Evolutionary conservation across 2,797 vertebrate species (phyloP), one percentile per base, ranked within the genome.

Genomic region (Manis pentadactyla): DNA sequence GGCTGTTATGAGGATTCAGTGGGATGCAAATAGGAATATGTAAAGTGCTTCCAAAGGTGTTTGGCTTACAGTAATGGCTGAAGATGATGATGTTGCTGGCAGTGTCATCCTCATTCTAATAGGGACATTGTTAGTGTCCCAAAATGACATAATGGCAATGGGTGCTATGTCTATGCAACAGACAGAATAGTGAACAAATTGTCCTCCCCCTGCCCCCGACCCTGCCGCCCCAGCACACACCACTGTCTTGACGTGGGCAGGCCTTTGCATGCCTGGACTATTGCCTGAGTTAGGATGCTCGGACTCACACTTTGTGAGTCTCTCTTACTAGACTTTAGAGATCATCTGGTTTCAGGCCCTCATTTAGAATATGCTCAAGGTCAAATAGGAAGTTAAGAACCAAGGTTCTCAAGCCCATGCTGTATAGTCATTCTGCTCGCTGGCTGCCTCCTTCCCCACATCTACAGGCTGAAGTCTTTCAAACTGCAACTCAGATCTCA

Each of bases 351-450:
- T 51, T 55, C 59, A 49, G 21, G 19, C 68, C 66, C 17, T 71
- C 79, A 25, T 78, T 89, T 90, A n/a, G 88, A 74, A 34, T 29
- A 29, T 23, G 42, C 34, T 75, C 13, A 75, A 74, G 84, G 68
- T 83, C 49, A 90, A 69, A 25, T 7, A 86, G 91, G 91, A 64
- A 95, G 39, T 17, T 53, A 66, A 92, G 73, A 55, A 4, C 68
- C 4, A 39, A n/a, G 59, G 4, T 34, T 46, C 34, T 55, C 7
- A 19, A 5, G 23, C 6, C 25, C 3, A 2, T 13, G 11, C 5
- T 23, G 27, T n/a, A 4, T 37, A 51, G 0, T 66, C 5, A n/a
- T 25, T 55, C 27, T 7, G 8, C 64, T 63, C 13, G 14, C 23
- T 21, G 39, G 4, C 34, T 3, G 13, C 7, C 37, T 86, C 37